phyloP scores from a whole-genome alignment of 2,888 invertebrate species.

The Lasioglossum morio region DNA sequence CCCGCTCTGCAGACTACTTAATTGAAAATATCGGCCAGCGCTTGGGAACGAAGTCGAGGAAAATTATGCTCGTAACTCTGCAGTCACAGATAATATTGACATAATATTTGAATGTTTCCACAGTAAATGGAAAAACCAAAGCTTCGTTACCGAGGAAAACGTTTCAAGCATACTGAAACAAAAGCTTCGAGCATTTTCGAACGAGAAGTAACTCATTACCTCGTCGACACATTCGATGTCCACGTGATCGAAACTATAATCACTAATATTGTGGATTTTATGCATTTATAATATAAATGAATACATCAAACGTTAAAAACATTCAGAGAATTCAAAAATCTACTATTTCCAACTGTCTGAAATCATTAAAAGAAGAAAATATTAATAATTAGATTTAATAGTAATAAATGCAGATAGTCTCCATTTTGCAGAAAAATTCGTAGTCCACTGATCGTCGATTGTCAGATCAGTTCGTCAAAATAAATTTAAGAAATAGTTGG shows the following conservation, averaged over 20 bases:
- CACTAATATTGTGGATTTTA: not conserved
- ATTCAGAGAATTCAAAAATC: not conserved
- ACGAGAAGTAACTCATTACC: not conserved
- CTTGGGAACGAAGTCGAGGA: not conserved
- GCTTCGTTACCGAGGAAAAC: not conserved
- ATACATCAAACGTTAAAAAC: not conserved
- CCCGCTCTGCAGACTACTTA: not conserved
- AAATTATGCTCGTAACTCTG: conserved; percentile 3
- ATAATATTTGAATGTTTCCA: not conserved
- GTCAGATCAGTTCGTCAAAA: not conserved
- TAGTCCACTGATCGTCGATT: not conserved
- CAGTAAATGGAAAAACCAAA: not conserved
- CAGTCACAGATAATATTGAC: not conserved
- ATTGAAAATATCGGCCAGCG: conserved; percentile 27
- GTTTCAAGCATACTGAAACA: not conserved
- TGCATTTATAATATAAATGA: not conserved
- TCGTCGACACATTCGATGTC: not conserved
- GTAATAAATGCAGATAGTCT: no score
- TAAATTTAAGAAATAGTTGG: not conserved
- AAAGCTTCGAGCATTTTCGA: not conserved
- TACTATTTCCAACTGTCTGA: not conserved
- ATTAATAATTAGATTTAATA: no score
- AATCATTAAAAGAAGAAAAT: not conserved
- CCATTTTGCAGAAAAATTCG: not conserved
- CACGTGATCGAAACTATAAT: not conserved